Evolutionary conservation across 2,888 invertebrate species (phyloP), one percentile per base, ranked within the genome.

Genomic region (Clitarchus hookeri): DNA sequence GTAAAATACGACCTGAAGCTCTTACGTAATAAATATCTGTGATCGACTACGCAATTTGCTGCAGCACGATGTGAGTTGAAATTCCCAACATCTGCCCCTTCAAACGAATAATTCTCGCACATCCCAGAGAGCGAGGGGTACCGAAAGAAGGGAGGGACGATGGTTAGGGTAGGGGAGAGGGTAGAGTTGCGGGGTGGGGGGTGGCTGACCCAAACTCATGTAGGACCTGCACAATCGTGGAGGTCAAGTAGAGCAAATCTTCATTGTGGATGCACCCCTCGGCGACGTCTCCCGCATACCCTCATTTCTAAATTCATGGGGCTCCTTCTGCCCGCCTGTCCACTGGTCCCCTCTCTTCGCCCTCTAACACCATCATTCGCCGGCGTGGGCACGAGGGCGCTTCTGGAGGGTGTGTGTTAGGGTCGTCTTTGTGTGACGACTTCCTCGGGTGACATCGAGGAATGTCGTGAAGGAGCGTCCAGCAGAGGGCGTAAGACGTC

Each of bases 171-270:
- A 1, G 19, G 65, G 65, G 16, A 23, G 65, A n/a, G 65, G n/a
- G 65, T 1, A 19, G 65, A 23, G 65, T 6, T 11, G 16, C 65
- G 16, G 65, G 65, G 65, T 6, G 65, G 65, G 23, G 65, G 65
- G 65, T 65, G 65, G 65, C 65, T 65, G 65, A 65, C 65, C 65
- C 65, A 65, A 82, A 26, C 82, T 36, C 82, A 12, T 82, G 82
- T 82, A 65, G 4, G 82, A 82, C 82, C 25, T 36, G 54, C 82
- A 85, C 87, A 85, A 86, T 86, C 86, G 87, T 84, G 65, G 80
- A 79, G 87, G 86, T 87, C 87, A 87, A 87, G 87, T 85, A 84
- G 86, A 84, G 85, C 86, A 86, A 86, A 86, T 83, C 27, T 85
- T 87, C 87, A 87, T 87, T 87, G 84, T 85, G 86, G 84, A 86